Evolutionary conservation across 2,888 invertebrate genomes (phyloP).

Genomic region (Neelides folsomi): DNA sequence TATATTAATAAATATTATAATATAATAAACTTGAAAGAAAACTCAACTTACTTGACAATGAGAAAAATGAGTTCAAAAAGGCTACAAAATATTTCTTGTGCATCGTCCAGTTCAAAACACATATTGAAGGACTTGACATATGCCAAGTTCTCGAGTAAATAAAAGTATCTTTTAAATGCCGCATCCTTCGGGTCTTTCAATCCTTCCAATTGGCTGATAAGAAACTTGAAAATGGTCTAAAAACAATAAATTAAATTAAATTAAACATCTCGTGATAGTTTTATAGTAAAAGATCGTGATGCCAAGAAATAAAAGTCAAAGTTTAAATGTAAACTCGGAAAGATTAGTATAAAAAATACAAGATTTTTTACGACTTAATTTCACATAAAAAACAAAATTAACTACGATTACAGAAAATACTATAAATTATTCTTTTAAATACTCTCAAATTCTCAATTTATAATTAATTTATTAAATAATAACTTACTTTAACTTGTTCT

Average conservation of each 20-base stretch:
- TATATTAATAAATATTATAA: background rate
- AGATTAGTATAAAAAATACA: background rate
- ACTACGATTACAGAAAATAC: too few species aligned
- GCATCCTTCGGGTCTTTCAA: slow-evolving; percentile 92
- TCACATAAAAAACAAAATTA: too few species aligned
- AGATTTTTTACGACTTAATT: too few species aligned
- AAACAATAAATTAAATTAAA: slow-evolving; percentile 33
- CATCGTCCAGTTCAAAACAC: slow-evolving; percentile 95
- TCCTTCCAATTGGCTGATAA: slow-evolving; percentile 84
- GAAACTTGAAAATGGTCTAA: slow-evolving; percentile 78
- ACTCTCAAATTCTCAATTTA: too few species aligned
- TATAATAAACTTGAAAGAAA: background rate
- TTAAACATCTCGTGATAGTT: too few species aligned
- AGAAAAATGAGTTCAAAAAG: slow-evolving; percentile 87
- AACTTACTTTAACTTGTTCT: slow-evolving; percentile 62
- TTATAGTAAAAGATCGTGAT: too few species aligned
- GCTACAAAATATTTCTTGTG: slow-evolving; percentile 88
- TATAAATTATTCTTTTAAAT: too few species aligned
- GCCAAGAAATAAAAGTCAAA: slow-evolving; percentile 4
- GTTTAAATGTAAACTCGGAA: slow-evolving; percentile 3
- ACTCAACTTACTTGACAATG: slow-evolving; percentile 72
- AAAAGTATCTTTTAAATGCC: slow-evolving; percentile 94
- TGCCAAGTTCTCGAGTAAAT: slow-evolving; percentile 87
- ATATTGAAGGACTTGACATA: slow-evolving; percentile 98
- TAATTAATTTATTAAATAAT: too few species aligned